Base-by-base conservation (phyloP, 1,140 invertebrate genomes). In the Copidosoma floridanum region DNA sequence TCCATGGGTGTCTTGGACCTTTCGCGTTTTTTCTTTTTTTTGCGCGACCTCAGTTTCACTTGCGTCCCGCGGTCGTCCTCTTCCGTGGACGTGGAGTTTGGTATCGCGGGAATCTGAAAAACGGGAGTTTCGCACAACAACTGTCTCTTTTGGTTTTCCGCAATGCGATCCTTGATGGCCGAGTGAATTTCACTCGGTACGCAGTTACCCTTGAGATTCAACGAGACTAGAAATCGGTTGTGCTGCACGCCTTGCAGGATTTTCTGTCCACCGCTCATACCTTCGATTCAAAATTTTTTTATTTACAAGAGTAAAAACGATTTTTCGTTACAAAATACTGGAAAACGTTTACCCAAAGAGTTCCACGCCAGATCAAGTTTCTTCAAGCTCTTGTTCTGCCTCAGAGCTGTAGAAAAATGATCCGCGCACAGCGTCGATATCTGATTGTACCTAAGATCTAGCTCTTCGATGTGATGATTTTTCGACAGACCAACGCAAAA, bases 401-500 rank as follows among this genome's bases (percentile, higher is more conserved):
- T 70, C 5, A 82, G 21, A 5, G 72, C 63, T 57, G 62, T 68
- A 1, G 65, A 58, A 7, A 82, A 44, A 5, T 69, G 64, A 16
- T 71, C 59, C 0, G 72, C 71, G 27, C 72, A 77, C 12, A 72
- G 63, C 0, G 73, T 69, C 1, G 71, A 71, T 6, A 82, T 71
- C 57, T 81, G 78, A 68, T 82, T 82, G 50, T 81, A 81, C 11
- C 76, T 58, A 5, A 82, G 51, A 60, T 82, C 75, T 0, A 82
- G 53, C 47, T 75, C 70, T 53, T 81, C 75, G 3, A 82, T 52
- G 10, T 67, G 71, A 20, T 73, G 65, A 65, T 81, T 82, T n/a
- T 69, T 65, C 0, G 68, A 61, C 2, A 82, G 43, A 18, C 71
- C 74, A 12, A 77, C 70, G 56, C 78, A 81, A 51, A 82, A 81